Evolutionary conservation across 2,113 vertebrate genomes (phyloP), one percentile per base, ranked within the genome.

Genomic region (Antigone vipio): DNA sequence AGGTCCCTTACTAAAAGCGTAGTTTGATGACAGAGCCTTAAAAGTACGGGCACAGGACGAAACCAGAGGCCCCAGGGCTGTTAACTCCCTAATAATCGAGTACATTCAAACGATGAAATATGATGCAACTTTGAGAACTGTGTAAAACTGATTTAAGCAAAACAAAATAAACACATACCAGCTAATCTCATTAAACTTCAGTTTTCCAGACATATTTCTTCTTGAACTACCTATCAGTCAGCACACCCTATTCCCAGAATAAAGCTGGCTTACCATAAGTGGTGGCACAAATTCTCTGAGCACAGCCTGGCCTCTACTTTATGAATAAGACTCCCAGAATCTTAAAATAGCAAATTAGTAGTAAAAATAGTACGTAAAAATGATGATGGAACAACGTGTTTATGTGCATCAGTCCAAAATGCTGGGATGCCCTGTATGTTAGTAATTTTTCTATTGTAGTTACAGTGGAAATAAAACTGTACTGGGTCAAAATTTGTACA

Each of bases 211-310:
- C 4, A 35, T 67, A 12, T 29, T 83, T 92, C 24, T 83, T 76
- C 27, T 53, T 0, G 0, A 83, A 56, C 72, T 9, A 20, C 14
- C 14, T 34, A 35, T 59, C 15, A 49, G 15, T 34, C 55, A 83
- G 22, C 12, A 47, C 0, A 0, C 15, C 2, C 0, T 0, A 38
- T 62, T 60, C 18, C 29, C 34, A 42, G 5, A 58, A 49, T 23
- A 56, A 75, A 76, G 8, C 7, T 63, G 20, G 32, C 8, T 47
- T 59, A 67, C 4, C 4, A 9, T 27, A 78, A 71, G 34, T 3
- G 20, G 15, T 59, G 8, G 11, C 26, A 47, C 26, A 84, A 84
- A 24, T 81, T 69, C 9, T 24, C 2, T 21, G 55, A 81, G 29
- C 34, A 53, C 32, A 93, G 34, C 7, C 49, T 2, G 4, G 7